Base-by-base conservation (phyloP, 2,888 invertebrate genomes). In the Drosophila flavopinicola region DNA sequence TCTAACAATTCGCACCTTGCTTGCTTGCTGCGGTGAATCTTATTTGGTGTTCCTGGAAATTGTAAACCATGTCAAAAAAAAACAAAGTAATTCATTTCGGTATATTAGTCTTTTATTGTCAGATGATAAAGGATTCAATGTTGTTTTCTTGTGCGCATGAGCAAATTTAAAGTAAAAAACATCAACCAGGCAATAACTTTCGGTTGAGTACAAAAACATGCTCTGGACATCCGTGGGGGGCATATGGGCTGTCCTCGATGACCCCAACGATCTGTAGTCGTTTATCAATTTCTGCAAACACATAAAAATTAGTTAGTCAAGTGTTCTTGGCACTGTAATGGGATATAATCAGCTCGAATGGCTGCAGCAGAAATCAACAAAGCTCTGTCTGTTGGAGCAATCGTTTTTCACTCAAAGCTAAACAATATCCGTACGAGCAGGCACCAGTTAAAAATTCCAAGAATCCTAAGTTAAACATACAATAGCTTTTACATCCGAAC, bases 271-370 rank as follows among this genome's bases (percentile, higher is more conserved):
- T 37, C 35, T n/a, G n/a, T n/a, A n/a, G n/a, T n/a, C n/a, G n/a
- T n/a, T n/a, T n/a, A n/a, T 42, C 24, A 25, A 11, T 20, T 20
- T 45, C 66, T 66, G 66, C 57, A 66, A 66, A n/a, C n/a, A 51
- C 57, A 65, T 65, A 52, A 23, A 42, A 30, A 25, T 5, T 0
- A 7, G 17, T 66, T 66, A 56, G 23, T 57, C 6, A 38, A 37
- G 17, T 4, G 32, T 47, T 24, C 51, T 38, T 45, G 2, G 3
- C 13, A 29, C 6, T 6, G n/a, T 24, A 27, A 4, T 15, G 13
- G n/a, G 6, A 39, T 30, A n/a, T n/a, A n/a, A 23, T 37, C 35
- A 42, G 30, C 37, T 32, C 17, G 11, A 29, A 44, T 44, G 9
- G 24, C 17, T 49, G 10, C n/a, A 7, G 13, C 33, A 39, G 51